These are phyloP conservation scores for Megalops atlanticus DNA, from an alignment of 2,113 vertebrate species.

Conservation along the genomic window DNA sequence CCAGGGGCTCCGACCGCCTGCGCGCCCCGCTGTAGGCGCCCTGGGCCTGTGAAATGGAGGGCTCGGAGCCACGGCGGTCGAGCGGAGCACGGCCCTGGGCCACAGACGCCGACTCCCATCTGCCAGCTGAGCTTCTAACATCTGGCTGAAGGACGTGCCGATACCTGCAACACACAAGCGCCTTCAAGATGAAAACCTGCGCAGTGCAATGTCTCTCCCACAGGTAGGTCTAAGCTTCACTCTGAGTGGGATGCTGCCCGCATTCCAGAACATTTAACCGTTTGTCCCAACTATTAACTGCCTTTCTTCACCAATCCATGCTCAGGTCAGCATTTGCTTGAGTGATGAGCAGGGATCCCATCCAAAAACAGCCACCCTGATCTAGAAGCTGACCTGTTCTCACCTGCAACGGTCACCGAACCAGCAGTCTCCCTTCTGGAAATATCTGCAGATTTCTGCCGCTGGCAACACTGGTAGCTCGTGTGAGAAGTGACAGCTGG, in stretches of 20 bases:
- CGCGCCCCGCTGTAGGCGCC: slow-evolving; percentile 22
- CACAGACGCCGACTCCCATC: slow-evolving; percentile 36
- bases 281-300: too few species aligned
- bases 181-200: neutral
- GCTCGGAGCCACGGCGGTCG: slow-evolving; percentile 57
- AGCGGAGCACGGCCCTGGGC: slow-evolving; percentile 37
- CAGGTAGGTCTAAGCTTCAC: neutral
- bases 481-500: slow-evolving; percentile 70
- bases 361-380: neutral
- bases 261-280: neutral
- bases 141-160: slow-evolving; percentile 59
- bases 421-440: slow-evolving; percentile 79
- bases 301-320: too few species aligned
- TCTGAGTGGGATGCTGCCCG: neutral
- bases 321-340: neutral
- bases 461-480: slow-evolving; percentile 53
- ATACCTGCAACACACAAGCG: slow-evolving; percentile 61
- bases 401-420: slow-evolving; percentile 81
- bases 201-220: too few species aligned
- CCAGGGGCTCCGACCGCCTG: slow-evolving; percentile 8
- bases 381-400: neutral
- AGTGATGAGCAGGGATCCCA: neutral
- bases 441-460: slow-evolving; percentile 75
- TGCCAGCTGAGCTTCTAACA: slow-evolving; percentile 6
- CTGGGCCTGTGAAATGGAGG: slow-evolving; percentile 37